These are phyloP conservation scores for Tinamus major DNA, from an alignment of 2,797 vertebrate genomes.

Conservation along the genomic window DNA sequence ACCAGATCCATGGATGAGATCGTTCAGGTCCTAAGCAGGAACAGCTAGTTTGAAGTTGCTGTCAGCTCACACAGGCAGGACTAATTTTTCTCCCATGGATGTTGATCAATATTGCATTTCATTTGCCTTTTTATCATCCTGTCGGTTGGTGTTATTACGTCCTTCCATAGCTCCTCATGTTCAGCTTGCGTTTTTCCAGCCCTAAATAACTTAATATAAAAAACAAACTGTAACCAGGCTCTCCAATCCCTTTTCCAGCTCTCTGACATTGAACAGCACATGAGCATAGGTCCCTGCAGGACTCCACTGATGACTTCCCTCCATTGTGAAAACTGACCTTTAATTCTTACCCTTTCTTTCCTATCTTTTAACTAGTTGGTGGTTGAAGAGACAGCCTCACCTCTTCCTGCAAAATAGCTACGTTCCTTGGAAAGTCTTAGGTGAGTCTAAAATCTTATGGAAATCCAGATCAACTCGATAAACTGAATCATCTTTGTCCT, in stretches of 20 bases:
- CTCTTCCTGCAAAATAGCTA: background rate
- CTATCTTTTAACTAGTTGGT: background rate
- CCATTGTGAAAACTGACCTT: background rate
- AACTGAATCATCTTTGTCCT: background rate
- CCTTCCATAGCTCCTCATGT: background rate
- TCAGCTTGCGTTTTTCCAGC: background rate
- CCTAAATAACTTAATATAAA: background rate
- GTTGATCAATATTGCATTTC: background rate
- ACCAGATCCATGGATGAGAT: background rate
- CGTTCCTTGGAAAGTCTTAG: background rate
- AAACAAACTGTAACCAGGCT: background rate
- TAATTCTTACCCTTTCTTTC: background rate
- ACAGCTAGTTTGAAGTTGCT: background rate
- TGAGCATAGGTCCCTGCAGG: background rate
- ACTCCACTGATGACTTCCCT: fast-evolving
- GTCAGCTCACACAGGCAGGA: background rate
- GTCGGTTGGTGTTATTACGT: background rate
- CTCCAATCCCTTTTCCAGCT: background rate
- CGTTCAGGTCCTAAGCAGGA: background rate
- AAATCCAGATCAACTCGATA: background rate
- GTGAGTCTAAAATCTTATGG: background rate
- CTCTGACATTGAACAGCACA: background rate
- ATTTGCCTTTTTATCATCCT: background rate
- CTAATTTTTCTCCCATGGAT: fast-evolving
- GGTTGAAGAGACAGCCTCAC: background rate